These are phyloP conservation scores for Tiliacea citrago DNA, from an alignment of 2,888 invertebrate genomes.

Conservation along the genomic window DNA sequence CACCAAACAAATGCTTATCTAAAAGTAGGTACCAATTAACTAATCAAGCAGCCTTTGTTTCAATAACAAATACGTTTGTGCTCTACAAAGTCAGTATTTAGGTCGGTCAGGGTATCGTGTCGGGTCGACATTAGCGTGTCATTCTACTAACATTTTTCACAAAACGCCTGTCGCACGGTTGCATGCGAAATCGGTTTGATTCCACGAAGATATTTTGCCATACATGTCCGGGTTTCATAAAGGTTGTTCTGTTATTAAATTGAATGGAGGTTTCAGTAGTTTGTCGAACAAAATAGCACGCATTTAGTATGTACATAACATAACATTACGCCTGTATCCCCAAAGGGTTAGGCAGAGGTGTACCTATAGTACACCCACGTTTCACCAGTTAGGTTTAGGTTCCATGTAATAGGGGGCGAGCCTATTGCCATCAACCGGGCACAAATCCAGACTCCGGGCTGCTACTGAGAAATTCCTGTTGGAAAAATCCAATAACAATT, in stretches of 20 bases:
- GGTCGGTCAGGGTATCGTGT: slow-evolving; percentile 81
- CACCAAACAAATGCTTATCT: neutral
- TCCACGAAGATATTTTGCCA: slow-evolving; percentile 78
- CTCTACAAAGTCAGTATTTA: slow-evolving; percentile 69
- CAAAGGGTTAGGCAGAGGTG: no score
- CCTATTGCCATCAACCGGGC: no score
- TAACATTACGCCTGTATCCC: no score
- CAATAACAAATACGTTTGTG: slow-evolving; percentile 29
- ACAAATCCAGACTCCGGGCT: no score
- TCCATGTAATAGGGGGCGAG: no score
- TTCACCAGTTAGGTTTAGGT: no score
- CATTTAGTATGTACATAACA: no score
- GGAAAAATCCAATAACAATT: no score
- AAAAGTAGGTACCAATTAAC: neutral
- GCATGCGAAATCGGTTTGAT: slow-evolving; percentile 82
- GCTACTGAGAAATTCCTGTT: no score
- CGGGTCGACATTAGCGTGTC: slow-evolving; percentile 81
- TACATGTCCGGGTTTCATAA: slow-evolving; percentile 66
- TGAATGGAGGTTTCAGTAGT: slow-evolving; percentile 1
- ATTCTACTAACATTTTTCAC: slow-evolving; percentile 80
- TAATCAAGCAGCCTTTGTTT: slow-evolving; percentile 32
- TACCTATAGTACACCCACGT: no score
- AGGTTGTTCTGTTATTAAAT: slow-evolving; percentile 59
- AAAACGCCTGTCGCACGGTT: slow-evolving; percentile 77
- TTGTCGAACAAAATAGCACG: neutral